Conservation (phyloP, 2,888 invertebrate species). For the Xanthia icteritia region DNA sequence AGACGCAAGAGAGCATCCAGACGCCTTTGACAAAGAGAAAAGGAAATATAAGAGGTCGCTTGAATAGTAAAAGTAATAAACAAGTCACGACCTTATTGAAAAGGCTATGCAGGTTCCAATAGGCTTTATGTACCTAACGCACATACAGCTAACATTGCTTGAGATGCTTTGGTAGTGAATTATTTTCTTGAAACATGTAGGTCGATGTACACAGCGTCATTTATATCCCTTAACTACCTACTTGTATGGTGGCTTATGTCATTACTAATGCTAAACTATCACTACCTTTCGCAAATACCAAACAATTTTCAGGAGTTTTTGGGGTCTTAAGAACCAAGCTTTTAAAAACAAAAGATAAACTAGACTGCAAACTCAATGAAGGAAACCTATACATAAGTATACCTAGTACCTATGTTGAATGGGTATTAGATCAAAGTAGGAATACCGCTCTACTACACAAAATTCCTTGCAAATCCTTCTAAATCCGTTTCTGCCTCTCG, state of each 20-base stretch:
- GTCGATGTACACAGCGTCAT: background rate
- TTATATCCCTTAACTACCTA: background rate
- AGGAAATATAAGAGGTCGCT: constrained; percentile 33
- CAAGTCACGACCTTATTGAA: constrained; percentile 47
- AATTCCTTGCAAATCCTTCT: constrained; percentile 72
- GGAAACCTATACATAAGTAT: rapidly evolving
- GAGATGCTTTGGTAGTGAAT: background rate
- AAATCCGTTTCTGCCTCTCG: constrained; percentile 77
- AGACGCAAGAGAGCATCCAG: constrained; percentile 39
- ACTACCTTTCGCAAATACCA: background rate
- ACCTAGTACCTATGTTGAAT: background rate
- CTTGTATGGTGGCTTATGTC: background rate
- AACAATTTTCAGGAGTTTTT: background rate
- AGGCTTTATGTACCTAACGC: constrained; percentile 6
- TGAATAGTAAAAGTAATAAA: constrained; percentile 52
- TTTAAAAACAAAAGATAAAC: background rate
- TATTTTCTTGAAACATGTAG: background rate
- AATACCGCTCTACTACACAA: constrained; percentile 67
- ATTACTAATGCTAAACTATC: background rate
- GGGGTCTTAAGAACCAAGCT: too few relatives aligned
- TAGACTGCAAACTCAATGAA: background rate
- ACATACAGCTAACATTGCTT: constrained; percentile 6
- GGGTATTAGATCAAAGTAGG: constrained; percentile 25
- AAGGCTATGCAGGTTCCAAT: constrained; percentile 16
- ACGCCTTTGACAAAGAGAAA: constrained; percentile 47